Evolutionary conservation across 1,140 invertebrate species (phyloP).

Genomic region (Tetragnatha versicolor): DNA sequence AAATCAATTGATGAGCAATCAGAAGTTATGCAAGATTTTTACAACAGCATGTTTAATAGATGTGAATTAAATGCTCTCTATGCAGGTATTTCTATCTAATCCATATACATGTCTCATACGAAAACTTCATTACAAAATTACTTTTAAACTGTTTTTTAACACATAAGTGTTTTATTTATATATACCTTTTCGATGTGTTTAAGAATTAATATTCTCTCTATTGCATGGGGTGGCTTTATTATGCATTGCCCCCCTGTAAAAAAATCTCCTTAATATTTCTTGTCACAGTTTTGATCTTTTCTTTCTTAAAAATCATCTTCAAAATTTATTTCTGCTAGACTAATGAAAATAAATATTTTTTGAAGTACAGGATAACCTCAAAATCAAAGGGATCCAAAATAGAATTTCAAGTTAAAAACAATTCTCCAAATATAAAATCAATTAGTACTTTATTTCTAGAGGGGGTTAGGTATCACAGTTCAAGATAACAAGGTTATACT

Average conservation of each 20-base stretch:
- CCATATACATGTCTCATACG: not conserved
- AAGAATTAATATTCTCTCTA: not conserved
- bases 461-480: too few species aligned
- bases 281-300: not conserved
- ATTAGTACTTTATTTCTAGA: too few species aligned
- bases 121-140: not conserved
- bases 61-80: slow-evolving; percentile 76
- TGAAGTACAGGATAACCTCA: not conserved
- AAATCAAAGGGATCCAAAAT: not conserved
- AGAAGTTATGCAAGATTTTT: slow-evolving; percentile 89
- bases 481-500: too few species aligned
- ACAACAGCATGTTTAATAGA: slow-evolving; percentile 79
- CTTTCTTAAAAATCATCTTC: not conserved
- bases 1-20: slow-evolving; percentile 82
- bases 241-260: not conserved
- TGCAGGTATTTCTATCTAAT: slow-evolving; percentile 67
- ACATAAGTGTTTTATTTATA: not conserved
- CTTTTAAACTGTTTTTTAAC: not conserved
- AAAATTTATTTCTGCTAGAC: not conserved
- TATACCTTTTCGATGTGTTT: too few species aligned
- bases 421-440: not conserved
- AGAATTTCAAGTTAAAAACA: not conserved
- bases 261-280: not conserved
- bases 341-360: not conserved
- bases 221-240: not conserved